Evolutionary conservation across 1,140 invertebrate species (phyloP), one percentile per base, ranked within the genome.

Genomic region (Ceratina australensis): DNA sequence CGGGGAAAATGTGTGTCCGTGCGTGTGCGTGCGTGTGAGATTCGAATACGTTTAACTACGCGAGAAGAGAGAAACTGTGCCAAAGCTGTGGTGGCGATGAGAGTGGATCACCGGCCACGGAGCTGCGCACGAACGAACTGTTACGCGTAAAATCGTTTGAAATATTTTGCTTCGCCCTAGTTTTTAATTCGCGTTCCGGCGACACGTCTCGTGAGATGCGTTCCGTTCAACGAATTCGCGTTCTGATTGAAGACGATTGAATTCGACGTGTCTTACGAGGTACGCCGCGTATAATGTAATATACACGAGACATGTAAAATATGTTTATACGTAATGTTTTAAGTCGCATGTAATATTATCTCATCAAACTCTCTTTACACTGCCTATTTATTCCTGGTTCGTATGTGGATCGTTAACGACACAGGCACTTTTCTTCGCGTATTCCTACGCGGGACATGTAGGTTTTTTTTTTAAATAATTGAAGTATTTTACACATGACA

Each of bases 321-420:
- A 67, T 79, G 65, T 64, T 75, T 76, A 76, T 68, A 52, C 72
- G 50, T 74, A 61, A 83, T 60, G 65, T 84, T 80, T 54, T 69
- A 81, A 78, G 75, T 78, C 63, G 22, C 50, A 71, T 78, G 66
- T 68, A 63, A 72, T 66, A 57, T 74, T 47, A 50, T 86, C 74
- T 80, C 69, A 61, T 68, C 61, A 68, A 52, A 87, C 69, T 68
- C 78, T 74, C 78, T 74, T 69, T 81, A 83, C 86, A 89, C 87
- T 87, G 87, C 87, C 87, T 84, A 73, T 87, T 66, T 77, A 68
- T 83, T 81, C 80, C 68, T 79, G 65, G 65, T 61, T 72, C 81
- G 68, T 85, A 72, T 28, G 60, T 50, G 24, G 64, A 26, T 13
- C 54, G 72, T 78, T 54, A 63, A 61, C 72, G 50, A 85, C 65